Base-by-base conservation (phyloP, 2,888 invertebrate genomes). In the Antitype chi region DNA sequence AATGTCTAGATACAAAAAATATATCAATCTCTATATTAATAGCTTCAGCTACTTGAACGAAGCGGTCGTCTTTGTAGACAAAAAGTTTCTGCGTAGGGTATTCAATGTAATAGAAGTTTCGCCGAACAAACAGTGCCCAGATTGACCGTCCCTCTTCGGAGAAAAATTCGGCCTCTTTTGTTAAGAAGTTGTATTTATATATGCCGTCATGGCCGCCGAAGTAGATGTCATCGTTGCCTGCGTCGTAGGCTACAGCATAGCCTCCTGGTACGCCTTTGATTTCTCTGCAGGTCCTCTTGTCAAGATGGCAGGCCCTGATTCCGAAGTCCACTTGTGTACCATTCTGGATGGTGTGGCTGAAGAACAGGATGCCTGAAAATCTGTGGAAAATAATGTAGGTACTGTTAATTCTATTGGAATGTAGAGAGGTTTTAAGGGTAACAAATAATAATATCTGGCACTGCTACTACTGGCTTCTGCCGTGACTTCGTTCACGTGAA, bases 151-250 rank as follows among this genome's bases (percentile, higher is more conserved):
- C 95, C 79, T 92, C 89, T 89, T 95, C 95, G 0, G 92, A 93
- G 82, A 95, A 96, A 73, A 92, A 95, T 15, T 95, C 94, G 0
- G 95, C 96, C 38, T 88, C 66, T 83, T 92, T 93, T 0, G 92
- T 93, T 1, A 94, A 75, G 76, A 95, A 95, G 73, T 95, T 95
- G 78, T 95, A 96, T 85, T 94, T 95, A 84, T 95, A 96, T 8
- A 96, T 94, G 0, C 96, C 96, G n/a, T 95, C 92, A 64, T 96
- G 95, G 0, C 96, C 96, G 0, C 96, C 96, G 60, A 96, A 93
- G 78, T 94, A 96, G 3, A 96, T 90, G 52, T 95, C 95, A n/a
- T 96, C 96, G 53, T 96, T 95, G 0, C 93, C 93, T 0, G 88
- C 79, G 70, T 96, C 96, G 62, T 96, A 95, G 0, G 93, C 94